A percentile compares a stretch with the other conserved stretches of the same genome.
Conservation (phyloP, 2,113 vertebrate species). For the Boulengeromyrus knoepffleri region DNA sequence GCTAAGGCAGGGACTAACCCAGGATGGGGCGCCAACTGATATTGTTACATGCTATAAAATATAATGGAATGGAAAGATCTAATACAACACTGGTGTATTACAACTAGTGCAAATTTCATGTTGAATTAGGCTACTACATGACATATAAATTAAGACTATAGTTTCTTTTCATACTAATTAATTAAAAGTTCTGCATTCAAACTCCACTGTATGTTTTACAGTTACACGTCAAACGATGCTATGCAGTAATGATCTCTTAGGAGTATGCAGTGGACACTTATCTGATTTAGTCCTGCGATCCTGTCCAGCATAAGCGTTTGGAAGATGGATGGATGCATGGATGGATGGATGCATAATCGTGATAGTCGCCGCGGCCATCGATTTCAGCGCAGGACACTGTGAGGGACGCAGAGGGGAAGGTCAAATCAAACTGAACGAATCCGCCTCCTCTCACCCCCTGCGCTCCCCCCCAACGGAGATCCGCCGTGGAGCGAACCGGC, state of each 20-base stretch:
- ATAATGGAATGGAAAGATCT: background rate
- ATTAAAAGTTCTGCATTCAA: background rate
- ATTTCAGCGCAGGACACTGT: background rate
- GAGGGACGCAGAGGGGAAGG: conserved; percentile 18
- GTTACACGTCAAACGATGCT: background rate
- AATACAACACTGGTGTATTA: background rate
- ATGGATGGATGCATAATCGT: background rate
- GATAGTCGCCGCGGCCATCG: background rate
- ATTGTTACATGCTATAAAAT: background rate
- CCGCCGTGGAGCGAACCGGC: background rate
- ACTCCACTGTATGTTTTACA: background rate
- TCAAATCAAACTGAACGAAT: conserved; percentile 18
- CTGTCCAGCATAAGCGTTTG: background rate
- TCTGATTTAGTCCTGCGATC: background rate
- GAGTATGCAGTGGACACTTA: background rate
- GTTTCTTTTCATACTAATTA: background rate
- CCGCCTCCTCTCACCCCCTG: background rate
- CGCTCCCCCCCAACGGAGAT: background rate
- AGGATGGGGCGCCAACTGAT: background rate
- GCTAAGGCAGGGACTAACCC: too few species aligned
- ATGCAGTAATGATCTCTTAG: background rate
- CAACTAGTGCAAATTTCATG: background rate
- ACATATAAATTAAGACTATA: background rate
- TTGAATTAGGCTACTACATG: background rate
- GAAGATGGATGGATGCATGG: background rate